Conservation (phyloP, 2,888 invertebrate genomes). For the Eristalinus sepulchralis region DNA sequence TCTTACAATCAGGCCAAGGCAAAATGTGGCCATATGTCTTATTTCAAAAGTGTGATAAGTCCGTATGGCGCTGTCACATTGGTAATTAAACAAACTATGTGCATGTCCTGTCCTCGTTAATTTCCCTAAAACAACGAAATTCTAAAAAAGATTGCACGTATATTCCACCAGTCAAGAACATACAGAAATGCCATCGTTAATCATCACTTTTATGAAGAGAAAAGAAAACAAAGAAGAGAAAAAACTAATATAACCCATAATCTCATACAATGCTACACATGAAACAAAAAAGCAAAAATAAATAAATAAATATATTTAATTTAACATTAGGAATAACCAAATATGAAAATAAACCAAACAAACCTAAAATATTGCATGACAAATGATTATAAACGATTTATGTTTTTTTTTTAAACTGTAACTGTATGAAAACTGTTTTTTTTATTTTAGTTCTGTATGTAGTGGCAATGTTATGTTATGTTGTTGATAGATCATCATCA, state of each 20-base stretch:
- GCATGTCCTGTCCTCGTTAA: too few relatives aligned
- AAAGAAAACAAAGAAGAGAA: background rate
- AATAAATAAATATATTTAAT: background rate
- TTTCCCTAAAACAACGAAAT: too few relatives aligned
- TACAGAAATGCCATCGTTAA: background rate
- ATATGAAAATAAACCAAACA: conserved; percentile 14
- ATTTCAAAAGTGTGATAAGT: too few relatives aligned
- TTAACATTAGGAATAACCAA: conserved; percentile 22
- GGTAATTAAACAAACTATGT: too few relatives aligned
- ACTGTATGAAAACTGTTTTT: conserved; percentile 4
- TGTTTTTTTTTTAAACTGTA: background rate
- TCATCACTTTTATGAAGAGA: background rate
- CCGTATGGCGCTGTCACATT: too few relatives aligned
- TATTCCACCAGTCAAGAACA: too few relatives aligned
- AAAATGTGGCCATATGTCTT: too few relatives aligned
- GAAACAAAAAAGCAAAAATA: background rate
- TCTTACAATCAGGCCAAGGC: too few relatives aligned
- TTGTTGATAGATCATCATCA: conserved; percentile 55
- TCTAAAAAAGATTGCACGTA: too few relatives aligned
- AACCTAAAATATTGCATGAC: conserved; percentile 47
- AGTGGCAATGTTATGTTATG: conserved; percentile 36
- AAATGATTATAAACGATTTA: conserved; percentile 24
- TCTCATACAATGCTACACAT: background rate
- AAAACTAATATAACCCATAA: background rate
- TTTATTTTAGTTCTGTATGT: conserved; percentile 7